A percentile compares a stretch with the other conserved stretches of the same genome.
phyloP scores from a whole-genome alignment of 1,140 invertebrate species.

The Solenopsis fugax region DNA sequence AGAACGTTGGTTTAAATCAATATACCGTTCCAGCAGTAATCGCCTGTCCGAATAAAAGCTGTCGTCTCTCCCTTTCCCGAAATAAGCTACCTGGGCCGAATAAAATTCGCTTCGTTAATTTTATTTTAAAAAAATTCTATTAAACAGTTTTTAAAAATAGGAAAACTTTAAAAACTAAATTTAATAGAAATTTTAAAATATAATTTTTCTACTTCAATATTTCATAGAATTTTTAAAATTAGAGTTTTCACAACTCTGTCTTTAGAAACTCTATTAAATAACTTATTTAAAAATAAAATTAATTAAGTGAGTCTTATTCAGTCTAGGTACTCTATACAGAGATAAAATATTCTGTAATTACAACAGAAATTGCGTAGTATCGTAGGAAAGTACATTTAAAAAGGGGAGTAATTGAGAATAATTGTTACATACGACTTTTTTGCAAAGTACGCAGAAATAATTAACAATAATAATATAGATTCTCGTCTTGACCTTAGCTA shows the following conservation, averaged over 20 bases:
- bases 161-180: too few relatives aligned
- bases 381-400: background rate
- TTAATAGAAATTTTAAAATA: too few relatives aligned
- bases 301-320: too few relatives aligned
- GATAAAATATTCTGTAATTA: slow-evolving; percentile 19
- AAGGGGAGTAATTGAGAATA: background rate
- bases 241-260: too few relatives aligned
- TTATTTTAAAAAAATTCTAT: too few relatives aligned
- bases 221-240: too few relatives aligned
- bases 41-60: slow-evolving; percentile 3
- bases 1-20: slow-evolving; percentile 19
- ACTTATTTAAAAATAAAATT: too few relatives aligned
- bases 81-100: background rate
- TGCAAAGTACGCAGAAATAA: slow-evolving; percentile 4
- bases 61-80: background rate
- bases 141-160: too few relatives aligned
- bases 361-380: slow-evolving; percentile 3
- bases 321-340: too few relatives aligned
- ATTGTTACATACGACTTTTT: background rate
- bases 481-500: background rate
- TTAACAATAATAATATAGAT: background rate
- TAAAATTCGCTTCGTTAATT: too few relatives aligned
- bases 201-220: too few relatives aligned
- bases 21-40: slow-evolving; percentile 72
- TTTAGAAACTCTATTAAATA: too few relatives aligned